Base-by-base conservation (phyloP, 2,888 invertebrate species). In the Sthenelais limicola region DNA sequence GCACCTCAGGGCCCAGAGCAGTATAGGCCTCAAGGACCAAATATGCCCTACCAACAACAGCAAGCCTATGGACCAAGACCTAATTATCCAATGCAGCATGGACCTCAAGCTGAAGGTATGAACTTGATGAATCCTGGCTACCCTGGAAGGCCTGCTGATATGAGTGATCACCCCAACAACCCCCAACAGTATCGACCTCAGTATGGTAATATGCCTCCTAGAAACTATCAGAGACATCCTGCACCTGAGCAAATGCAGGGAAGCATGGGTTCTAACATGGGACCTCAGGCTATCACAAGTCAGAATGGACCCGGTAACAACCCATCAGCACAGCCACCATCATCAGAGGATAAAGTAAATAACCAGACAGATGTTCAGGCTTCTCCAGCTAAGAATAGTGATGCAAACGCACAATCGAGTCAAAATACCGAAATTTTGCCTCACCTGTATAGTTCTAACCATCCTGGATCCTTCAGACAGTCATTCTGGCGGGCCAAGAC, bases 361-460 rank as follows among this genome's bases (percentile, higher is more conserved):
- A n/a, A n/a, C n/a, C n/a, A n/a, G n/a, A n/a, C n/a, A n/a, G n/a
- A n/a, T n/a, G n/a, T n/a, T n/a, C n/a, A n/a, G n/a, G n/a, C n/a
- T n/a, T n/a, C n/a, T n/a, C n/a, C n/a, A n/a, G n/a, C n/a, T n/a
- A n/a, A n/a, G n/a, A n/a, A n/a, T n/a, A n/a, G n/a, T n/a, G n/a
- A n/a, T n/a, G n/a, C n/a, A n/a, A n/a, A n/a, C n/a, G n/a, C n/a
- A n/a, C n/a, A n/a, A n/a, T n/a, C n/a, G n/a, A n/a, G 56, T 15
- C 56, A 56, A 18, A 56, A 56, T n/a, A n/a, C 56, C 33, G 56
- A 56, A 56, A 56, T 56, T 4, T 28, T 56, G 32, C 56, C 56
- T 32, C 56, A 56, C 18, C 56, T 56, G 7, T 56, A 56, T 15
- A 56, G 33, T 15, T 56, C 56, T 2, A 56, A 56, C 56, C 24